Evolutionary conservation across 23 tunicate species (phyloP).

Genomic region (Clavelina lepadiformis): DNA sequence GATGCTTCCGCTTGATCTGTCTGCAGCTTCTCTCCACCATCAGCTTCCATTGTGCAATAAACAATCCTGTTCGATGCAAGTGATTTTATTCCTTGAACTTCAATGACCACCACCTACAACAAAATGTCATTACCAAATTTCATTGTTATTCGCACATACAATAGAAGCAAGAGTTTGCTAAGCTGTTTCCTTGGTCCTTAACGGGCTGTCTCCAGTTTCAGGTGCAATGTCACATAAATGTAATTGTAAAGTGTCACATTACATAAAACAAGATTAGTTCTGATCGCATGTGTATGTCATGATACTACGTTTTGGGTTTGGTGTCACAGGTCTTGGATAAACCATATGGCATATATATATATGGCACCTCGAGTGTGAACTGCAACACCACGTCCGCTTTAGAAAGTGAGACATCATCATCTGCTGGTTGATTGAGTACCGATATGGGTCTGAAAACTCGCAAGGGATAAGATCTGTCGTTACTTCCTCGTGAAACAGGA

Average conservation of each 20-base stretch:
- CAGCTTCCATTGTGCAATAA: constrained; percentile 97
- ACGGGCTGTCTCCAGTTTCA: no score
- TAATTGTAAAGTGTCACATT: no score
- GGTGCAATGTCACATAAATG: no score
- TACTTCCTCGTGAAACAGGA: constrained; percentile 83
- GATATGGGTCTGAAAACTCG: constrained; percentile 46
- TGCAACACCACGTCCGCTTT: constrained; percentile 80
- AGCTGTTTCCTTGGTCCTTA: no score
- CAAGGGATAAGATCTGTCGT: constrained; percentile 49
- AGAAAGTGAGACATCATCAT: constrained; percentile 69
- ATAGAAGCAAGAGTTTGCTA: no score
- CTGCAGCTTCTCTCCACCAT: constrained; percentile 82
- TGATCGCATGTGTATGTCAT: no score
- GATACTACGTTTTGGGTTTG: no score
- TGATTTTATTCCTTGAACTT: constrained; percentile 80
- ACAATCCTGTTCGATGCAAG: constrained; percentile 59
- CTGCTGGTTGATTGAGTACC: constrained; percentile 50
- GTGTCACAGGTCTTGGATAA: no score
- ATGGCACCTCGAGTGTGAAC: constrained; percentile 78
- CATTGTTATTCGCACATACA: no score
- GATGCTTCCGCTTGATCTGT: constrained; percentile 93
- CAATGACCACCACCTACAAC: constrained; percentile 88
- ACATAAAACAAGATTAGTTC: no score
- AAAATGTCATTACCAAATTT: background rate
- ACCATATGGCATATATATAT: no score